Base-by-base conservation (phyloP, 2,113 vertebrate genomes). In the Scytalopus superciliaris region DNA sequence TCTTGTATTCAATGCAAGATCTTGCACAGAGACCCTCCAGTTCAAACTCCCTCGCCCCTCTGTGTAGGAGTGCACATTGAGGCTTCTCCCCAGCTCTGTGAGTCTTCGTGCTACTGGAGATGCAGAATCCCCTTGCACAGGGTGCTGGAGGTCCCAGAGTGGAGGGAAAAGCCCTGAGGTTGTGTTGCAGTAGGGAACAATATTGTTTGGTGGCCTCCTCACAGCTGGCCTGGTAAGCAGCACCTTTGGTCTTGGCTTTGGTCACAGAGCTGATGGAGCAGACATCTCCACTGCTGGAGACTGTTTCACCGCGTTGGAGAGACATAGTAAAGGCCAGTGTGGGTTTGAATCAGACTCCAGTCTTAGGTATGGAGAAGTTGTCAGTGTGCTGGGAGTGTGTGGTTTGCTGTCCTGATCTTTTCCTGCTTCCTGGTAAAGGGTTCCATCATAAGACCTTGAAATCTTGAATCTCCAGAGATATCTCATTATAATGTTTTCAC, bases 131-230 rank as follows among this genome's bases (percentile, higher is more conserved):
- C 14, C 5, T 76, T 52, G 47, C 40, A 12, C 7, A 24, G n/a
- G 4, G 8, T 53, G 37, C 7, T 28, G 63, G 27, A 72, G 3
- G 18, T 44, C 47, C 72, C 39, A 28, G 37, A 39, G 30, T 27
- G 1, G 13, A 10, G 24, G 4, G 9, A 5, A 28, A 62, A 79
- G 33, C 30, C 45, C 30, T 44, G 79, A 63, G 59, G 35, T 30
- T 92, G 28, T n/a, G 19, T 52, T 73, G 81, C 40, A 42, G 25
- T n/a, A 62, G 50, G 63, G 50, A 67, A 6, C 1, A 3, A 1
- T 39, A 35, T 27, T 2, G 0, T 23, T 81, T 28, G 18, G 31
- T 72, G 49, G 3, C 22, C 6, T 86, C 30, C 1, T 4, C 3
- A 8, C 28, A 19, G 60, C 69, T 78, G n/a, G 25, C 18, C 19